Percentiles rank a stretch among this genome's conserved stretches.
Evolutionary conservation across 1,140 invertebrate species (phyloP).

Genomic region (Nixonia krombeini): DNA sequence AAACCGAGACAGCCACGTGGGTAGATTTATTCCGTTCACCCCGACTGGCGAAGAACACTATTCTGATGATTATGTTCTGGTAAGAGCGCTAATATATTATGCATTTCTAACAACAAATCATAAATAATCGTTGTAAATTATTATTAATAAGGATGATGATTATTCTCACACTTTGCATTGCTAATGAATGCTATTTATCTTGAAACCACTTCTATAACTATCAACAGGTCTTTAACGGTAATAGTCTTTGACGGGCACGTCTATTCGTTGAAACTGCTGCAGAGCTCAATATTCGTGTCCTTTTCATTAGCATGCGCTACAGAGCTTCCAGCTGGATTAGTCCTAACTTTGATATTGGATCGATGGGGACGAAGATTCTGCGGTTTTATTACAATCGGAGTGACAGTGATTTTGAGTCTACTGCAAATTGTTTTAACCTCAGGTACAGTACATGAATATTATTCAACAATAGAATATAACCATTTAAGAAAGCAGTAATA

Average conservation of each 20-base stretch:
- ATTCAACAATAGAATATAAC: neutral
- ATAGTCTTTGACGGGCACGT: constrained; percentile 79
- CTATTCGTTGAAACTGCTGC: constrained; percentile 76
- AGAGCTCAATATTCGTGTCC: constrained; percentile 78
- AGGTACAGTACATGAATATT: constrained; percentile 39
- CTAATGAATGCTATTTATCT: too few species aligned
- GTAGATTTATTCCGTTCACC: constrained; percentile 74
- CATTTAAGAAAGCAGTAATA: neutral
- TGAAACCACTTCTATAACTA: neutral
- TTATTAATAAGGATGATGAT: too few species aligned
- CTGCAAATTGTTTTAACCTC: constrained; percentile 60
- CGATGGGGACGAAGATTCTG: constrained; percentile 76
- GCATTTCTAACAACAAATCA: too few species aligned
- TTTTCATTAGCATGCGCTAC: constrained; percentile 80
- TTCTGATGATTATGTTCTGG: constrained; percentile 74
- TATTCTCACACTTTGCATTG: too few species aligned
- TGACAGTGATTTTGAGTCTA: constrained; percentile 72
- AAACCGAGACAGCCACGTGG: constrained; percentile 67
- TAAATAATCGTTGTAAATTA: too few species aligned
- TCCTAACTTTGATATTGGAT: constrained; percentile 77
- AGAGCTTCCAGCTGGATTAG: constrained; percentile 79
- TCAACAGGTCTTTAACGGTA: constrained; percentile 75
- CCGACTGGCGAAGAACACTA: constrained; percentile 72
- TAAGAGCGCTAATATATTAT: too few species aligned
- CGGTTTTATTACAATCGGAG: constrained; percentile 72